These are phyloP conservation scores for Priocnemis perturbator DNA, from an alignment of 2,888 invertebrate genomes.

Conservation along the genomic window DNA sequence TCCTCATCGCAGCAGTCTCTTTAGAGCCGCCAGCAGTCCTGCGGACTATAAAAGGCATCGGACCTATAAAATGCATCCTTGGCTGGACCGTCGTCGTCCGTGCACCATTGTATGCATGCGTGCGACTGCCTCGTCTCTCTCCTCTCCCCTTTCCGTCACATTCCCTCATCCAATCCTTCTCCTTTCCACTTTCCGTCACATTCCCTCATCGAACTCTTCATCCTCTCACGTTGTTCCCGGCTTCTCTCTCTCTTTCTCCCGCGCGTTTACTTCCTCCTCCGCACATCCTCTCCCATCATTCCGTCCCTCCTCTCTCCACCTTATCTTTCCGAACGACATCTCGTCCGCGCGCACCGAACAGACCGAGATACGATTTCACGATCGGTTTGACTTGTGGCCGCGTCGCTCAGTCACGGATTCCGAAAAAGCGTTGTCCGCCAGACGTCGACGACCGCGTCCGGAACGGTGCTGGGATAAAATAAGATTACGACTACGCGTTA, in stretches of 20 bases:
- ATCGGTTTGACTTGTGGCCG: constrained; percentile 35
- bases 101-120: constrained; percentile 68
- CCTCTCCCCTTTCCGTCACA: neutral
- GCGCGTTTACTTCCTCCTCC: neutral
- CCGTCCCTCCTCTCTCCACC: neutral
- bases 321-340: neutral
- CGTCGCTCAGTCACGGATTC: constrained; percentile 20
- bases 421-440: constrained; percentile 31
- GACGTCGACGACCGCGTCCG: constrained; percentile 25
- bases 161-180: constrained; percentile 15
- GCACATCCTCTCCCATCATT: neutral
- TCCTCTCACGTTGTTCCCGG: constrained; percentile 4
- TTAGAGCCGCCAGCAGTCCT: constrained; percentile 66
- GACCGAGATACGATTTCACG: constrained; percentile 49
- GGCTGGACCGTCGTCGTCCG: constrained; percentile 66
- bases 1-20: constrained; percentile 71
- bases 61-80: constrained; percentile 75
- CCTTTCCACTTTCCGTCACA: constrained; percentile 12
- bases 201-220: neutral
- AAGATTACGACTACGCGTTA: constrained; percentile 33
- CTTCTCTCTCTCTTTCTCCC: constrained; percentile 7
- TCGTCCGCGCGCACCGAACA: constrained; percentile 16
- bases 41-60: constrained; percentile 74
- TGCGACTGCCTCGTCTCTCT: constrained; percentile 36
- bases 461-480: constrained; percentile 32